Evolutionary conservation across 2,888 invertebrate genomes (phyloP), one percentile per base, ranked within the genome.

Genomic region (Cancer borealis): DNA sequence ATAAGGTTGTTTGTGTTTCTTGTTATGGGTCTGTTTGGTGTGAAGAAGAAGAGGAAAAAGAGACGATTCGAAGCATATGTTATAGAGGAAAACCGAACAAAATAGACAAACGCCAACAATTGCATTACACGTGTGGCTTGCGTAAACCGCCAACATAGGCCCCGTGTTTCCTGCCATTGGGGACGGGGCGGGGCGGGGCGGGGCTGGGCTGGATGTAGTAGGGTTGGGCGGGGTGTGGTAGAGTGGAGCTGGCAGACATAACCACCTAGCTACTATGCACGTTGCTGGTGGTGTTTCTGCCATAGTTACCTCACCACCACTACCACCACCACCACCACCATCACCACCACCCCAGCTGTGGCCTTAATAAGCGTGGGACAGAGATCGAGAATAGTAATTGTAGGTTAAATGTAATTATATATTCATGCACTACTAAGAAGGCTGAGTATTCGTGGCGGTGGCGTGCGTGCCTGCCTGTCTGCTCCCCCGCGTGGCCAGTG

Each of bases 381-480:
- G 39, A 84, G 84, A 39, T 84, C 84, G 84, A 84, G 84, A 39
- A 84, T 10, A 14, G 84, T 84, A 84, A 84, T 84, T 84, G n/a
- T 84, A 39, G 84, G 84, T 39, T 84, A 30, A 84, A 84, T 84
- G 84, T 84, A 84, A 84, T 84, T 84, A 84, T 84, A 84, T 84
- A 84, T 84, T 84, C 84, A 14, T 73, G 73, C 73, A 73, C 73
- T 26, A 73, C 21, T 73, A 3, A 73, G 26, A 26, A 73, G n/a
- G 73, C 73, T 26, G 73, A 73, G 73, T 73, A 73, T 73, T 73
- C 10, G 73, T 26, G 73, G 73, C 73, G 73, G 73, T 73, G 73
- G 21, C 73, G 73, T 73, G 73, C n/a, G n/a, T 2, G 39, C 39
- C 39, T 39, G 39, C 39, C 2, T 39, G 26, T 26, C 26, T n/a